Evolutionary conservation across 2,797 vertebrate genomes (phyloP), one percentile per base, ranked within the genome.

Genomic region (Aulostomus chinensis): DNA sequence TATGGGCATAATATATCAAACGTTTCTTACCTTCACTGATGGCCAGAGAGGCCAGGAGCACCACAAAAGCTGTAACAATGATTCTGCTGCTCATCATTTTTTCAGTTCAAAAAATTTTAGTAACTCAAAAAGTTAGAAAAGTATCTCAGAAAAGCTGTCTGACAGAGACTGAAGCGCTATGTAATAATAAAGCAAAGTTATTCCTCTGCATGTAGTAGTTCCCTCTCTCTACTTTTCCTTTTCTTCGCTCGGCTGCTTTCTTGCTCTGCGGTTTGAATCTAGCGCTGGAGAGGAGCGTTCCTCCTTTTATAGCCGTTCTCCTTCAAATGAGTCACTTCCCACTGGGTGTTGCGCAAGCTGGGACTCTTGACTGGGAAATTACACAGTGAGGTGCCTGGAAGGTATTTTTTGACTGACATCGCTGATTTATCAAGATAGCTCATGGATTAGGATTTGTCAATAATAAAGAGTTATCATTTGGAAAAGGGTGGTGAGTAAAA

Each of bases 81-180:
- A 84, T 16, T 73, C 18, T 85, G 63, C 33, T 65, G 70, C 41
- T 84, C 54, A 36, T 78, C 70, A 73, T 88, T 66, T 78, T 50
- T 14, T 2, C 4, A n/a, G n/a, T n/a, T n/a, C n/a, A n/a, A n/a
- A n/a, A n/a, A n/a, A n/a, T 39, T 73, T 49, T 21, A 5, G 2
- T 56, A 57, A 21, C 7, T 45, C 14, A 15, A 59, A 41, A 24
- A 9, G 14, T 32, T 36, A 15, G 33, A 41, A 56, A 16, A 28
- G 17, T 32, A 6, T 29, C 60, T 59, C 11, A 60, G 10, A 46
- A 52, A 45, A 4, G 36, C 4, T 2, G 5, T 46, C 26, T 4
- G 25, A 17, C 20, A 16, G 64, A 52, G 50, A 15, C 35, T 30
- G 21, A 42, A 61, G 4, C 2, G 1, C 12, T 14, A 5, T 24